These are phyloP conservation scores for Hemibagrus wyckioides DNA, from an alignment of 2,113 vertebrate genomes.

Conservation along the genomic window DNA sequence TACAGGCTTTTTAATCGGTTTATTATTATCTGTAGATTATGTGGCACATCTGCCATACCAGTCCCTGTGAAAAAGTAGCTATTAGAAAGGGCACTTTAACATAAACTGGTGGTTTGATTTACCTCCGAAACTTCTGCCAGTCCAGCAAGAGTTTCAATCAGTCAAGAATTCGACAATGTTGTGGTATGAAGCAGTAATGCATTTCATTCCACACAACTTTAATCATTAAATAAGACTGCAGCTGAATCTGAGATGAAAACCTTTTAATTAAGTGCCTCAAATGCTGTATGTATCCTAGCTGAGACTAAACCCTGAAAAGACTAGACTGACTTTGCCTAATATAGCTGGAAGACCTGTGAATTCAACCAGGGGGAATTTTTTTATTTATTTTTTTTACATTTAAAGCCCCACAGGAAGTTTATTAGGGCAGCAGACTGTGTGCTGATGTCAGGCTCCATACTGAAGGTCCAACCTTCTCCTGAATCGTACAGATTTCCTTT, in stretches of 20 bases:
- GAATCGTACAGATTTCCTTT: conserved; percentile 50
- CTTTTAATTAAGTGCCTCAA: background rate
- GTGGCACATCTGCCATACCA: too few species aligned
- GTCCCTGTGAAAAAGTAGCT: too few species aligned
- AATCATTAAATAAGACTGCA: background rate
- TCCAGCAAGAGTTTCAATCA: too few species aligned
- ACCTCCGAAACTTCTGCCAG: too few species aligned
- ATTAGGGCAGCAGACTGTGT: conserved; percentile 37
- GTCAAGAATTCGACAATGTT: too few species aligned
- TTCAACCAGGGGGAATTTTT: background rate
- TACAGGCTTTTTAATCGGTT: too few species aligned
- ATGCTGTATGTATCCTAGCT: background rate
- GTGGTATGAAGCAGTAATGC: background rate
- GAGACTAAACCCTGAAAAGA: background rate
- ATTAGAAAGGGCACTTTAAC: too few species aligned
- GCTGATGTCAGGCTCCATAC: conserved; percentile 11
- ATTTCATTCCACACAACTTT: background rate
- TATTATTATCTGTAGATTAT: too few species aligned
- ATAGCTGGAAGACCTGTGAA: background rate
- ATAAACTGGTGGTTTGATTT: too few species aligned
- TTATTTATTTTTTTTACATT: conserved; percentile 4
- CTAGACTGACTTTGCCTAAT: background rate
- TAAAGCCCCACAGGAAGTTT: conserved; percentile 46
- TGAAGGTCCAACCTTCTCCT: conserved; percentile 39
- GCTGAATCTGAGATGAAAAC: background rate